Evolutionary conservation across 2,113 vertebrate genomes (phyloP), one percentile per base, ranked within the genome.

Genomic region (Tupaia chinensis): DNA sequence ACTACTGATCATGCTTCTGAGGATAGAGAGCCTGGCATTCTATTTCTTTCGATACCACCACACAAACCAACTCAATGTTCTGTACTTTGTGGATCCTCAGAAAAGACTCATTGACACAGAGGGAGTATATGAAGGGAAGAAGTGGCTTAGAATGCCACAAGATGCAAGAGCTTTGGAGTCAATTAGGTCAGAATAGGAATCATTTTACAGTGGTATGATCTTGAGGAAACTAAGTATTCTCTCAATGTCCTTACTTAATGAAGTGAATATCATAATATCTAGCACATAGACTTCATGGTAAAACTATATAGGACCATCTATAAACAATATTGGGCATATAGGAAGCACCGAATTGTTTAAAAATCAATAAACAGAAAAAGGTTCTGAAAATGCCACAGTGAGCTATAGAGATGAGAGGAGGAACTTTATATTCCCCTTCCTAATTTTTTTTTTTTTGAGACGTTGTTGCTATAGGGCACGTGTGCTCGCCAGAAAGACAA

Each of bases 321-420:
- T 82, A n/a, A 89, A 17, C 9, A 69, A 44, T 22, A 4, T 58
- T 87, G 65, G 68, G n/a, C 65, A 85, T 29, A 69, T 25, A 92
- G 60, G 60, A 93, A 94, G 20, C 23, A 74, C 23, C 17, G 20
- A 78, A 65, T 23, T 93, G 69, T 53, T 81, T 86, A 58, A 90
- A 92, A 96, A 58, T 66, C 34, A 93, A 44, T 27, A n/a, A 83
- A 23, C 14, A 88, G 29, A 78, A 93, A 74, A 25, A 80, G 85
- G 93, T 72, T 83, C 69, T 17, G 61, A 61, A 93, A 93, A 87
- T 15, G 23, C 27, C 22, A 44, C 27, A 60, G 15, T 72, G 76
- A 73, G n/a, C 53, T 27, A 15, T 69, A 70, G 84, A 68, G 84
- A 53, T 91, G 92, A 69, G 78, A 88, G 61, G 7, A 60, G 34